A percentile compares a stretch with the other conserved stretches of the same genome.
Conservation (phyloP, 2,888 invertebrate genomes). For the Drosophila anomelani region DNA sequence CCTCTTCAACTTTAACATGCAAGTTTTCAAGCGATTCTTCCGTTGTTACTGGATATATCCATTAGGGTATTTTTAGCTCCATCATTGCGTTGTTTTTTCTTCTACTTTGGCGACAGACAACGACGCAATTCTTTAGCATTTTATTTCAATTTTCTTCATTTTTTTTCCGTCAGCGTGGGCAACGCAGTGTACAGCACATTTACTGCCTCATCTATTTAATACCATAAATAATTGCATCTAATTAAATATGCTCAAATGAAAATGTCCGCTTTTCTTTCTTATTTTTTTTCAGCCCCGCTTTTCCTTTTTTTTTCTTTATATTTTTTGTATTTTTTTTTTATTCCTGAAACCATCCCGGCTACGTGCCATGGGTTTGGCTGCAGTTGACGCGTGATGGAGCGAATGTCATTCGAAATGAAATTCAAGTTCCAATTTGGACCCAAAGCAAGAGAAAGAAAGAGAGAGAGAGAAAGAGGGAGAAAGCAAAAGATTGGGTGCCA, state of each 20-base stretch:
- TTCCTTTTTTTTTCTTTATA: conserved; percentile 6
- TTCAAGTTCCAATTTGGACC: conserved; percentile 82
- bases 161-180: conserved; percentile 50
- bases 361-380: conserved; percentile 77
- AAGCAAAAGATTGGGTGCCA: conserved; percentile 14
- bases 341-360: conserved; percentile 47
- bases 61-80: conserved; percentile 3
- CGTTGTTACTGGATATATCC: neutral
- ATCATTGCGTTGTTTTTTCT: conserved; percentile 19
- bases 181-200: conserved; percentile 77
- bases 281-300: conserved; percentile 39
- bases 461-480: conserved; percentile 10
- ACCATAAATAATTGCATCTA: conserved; percentile 84
- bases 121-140: conserved; percentile 81
- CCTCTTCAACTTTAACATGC: no score
- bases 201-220: conserved; percentile 84
- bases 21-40: neutral
- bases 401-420: conserved; percentile 84
- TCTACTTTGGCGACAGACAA: conserved; percentile 53
- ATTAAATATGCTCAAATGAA: conserved; percentile 84
- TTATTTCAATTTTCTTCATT: conserved; percentile 78
- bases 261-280: conserved; percentile 78
- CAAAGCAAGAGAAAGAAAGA: conserved; percentile 25
- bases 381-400: conserved; percentile 84
- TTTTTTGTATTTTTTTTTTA: conserved; percentile 33